phyloP scores from a whole-genome alignment of 2,113 vertebrate genomes.

The Ciconia maguari region DNA sequence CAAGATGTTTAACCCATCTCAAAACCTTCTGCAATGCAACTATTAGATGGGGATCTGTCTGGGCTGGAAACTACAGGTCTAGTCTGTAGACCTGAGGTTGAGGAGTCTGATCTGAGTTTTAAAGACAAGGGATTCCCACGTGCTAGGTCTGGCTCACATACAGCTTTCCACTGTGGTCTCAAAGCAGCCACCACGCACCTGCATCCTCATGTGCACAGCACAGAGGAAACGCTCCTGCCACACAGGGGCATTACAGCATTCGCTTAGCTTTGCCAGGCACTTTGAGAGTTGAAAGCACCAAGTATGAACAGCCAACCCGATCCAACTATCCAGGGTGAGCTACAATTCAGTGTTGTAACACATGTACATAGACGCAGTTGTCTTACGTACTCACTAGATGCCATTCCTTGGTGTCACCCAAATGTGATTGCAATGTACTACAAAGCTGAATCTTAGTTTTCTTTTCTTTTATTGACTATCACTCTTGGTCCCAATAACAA shows the following conservation, averaged over 20 bases:
- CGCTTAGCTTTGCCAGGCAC: not conserved
- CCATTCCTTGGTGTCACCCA: not conserved
- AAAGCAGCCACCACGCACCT: not conserved
- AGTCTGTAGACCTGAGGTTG: not conserved
- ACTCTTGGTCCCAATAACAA: not conserved
- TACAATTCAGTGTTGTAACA: not conserved
- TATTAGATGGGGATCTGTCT: not conserved
- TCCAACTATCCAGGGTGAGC: not conserved
- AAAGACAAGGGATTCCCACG: not conserved
- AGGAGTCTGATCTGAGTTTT: not conserved
- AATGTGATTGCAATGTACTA: not conserved
- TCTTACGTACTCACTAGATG: not conserved
- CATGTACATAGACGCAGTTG: accelerated
- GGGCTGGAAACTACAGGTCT: not conserved
- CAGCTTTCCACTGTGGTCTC: not conserved
- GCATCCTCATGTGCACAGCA: not conserved
- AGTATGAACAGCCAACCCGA: not conserved
- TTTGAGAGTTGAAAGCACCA: not conserved
- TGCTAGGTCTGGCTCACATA: not conserved
- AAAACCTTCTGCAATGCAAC: not conserved
- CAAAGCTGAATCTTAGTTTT: not conserved
- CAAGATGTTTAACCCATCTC: not conserved
- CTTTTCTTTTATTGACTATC: not conserved
- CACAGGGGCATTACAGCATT: accelerated
- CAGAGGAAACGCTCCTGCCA: not conserved